Conservation (phyloP, 1,140 invertebrate genomes). For the Agraylea sexmaculata region DNA sequence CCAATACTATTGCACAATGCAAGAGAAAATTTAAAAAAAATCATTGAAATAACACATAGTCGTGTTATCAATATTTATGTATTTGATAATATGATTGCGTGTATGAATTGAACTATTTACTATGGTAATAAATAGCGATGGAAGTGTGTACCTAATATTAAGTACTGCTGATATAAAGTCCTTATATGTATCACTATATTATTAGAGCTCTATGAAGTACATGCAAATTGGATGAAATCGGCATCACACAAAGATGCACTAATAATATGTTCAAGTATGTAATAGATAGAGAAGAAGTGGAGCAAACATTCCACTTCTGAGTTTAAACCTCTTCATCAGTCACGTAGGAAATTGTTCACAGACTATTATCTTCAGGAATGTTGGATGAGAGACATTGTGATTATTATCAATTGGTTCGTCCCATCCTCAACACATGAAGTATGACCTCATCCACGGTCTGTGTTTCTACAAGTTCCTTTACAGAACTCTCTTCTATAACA, state of each 20-base stretch:
- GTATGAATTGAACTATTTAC: not conserved
- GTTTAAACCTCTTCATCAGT: not conserved
- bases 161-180: no score
- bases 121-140: no score
- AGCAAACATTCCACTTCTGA: not conserved
- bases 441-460: slow-evolving; percentile 75
- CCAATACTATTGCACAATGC: not conserved
- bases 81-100: not conserved
- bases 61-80: not conserved
- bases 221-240: no score
- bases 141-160: no score
- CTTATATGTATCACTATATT: no score
- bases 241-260: no score
- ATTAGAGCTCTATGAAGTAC: no score
- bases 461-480: slow-evolving; percentile 61
- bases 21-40: not conserved
- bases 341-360: not conserved
- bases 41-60: not conserved
- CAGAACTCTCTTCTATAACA: slow-evolving; percentile 62
- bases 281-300: not conserved
- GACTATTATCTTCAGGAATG: no score
- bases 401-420: slow-evolving; percentile 6
- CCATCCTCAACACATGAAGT: slow-evolving; percentile 52
- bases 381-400: no score
- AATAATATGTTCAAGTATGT: no score